A percentile compares a stretch with the other conserved stretches of the same genome.
Conservation (phyloP, 2,113 vertebrate species). For the Oenanthe oenanthe region DNA sequence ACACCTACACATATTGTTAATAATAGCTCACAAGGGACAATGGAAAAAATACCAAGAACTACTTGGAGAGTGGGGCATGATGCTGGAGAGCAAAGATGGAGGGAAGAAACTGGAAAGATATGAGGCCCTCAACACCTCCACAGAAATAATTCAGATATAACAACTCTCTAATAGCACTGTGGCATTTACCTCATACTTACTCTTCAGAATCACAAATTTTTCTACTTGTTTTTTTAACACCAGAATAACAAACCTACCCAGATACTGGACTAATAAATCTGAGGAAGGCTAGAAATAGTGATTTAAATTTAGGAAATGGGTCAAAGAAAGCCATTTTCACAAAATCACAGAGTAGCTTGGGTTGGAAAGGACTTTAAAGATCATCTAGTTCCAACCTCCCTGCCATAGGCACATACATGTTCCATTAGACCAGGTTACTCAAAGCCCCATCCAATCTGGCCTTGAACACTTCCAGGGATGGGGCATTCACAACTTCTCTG, state of each 20-base stretch:
- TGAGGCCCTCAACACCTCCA: background rate
- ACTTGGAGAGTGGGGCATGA: background rate
- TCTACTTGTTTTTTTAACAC: background rate
- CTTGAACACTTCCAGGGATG: background rate
- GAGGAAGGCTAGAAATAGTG: background rate
- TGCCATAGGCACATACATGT: background rate
- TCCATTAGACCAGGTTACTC: background rate
- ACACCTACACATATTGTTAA: constrained; percentile 44
- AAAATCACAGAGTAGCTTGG: background rate
- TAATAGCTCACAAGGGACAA: constrained; percentile 52
- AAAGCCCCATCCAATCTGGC: background rate
- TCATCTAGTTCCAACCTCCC: background rate
- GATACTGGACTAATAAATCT: background rate
- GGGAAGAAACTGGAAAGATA: background rate
- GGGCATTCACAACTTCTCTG: background rate
- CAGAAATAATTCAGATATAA: background rate
- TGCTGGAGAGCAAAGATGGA: background rate
- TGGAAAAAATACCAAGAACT: constrained; percentile 31
- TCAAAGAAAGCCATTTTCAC: background rate
- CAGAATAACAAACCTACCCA: background rate
- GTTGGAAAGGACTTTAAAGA: background rate
- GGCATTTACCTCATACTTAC: background rate
- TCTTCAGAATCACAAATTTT: background rate
- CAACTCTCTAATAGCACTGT: background rate
- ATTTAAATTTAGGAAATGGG: background rate